Conservation (phyloP, 2,888 invertebrate genomes). For the Tricholauxania praeusta region DNA sequence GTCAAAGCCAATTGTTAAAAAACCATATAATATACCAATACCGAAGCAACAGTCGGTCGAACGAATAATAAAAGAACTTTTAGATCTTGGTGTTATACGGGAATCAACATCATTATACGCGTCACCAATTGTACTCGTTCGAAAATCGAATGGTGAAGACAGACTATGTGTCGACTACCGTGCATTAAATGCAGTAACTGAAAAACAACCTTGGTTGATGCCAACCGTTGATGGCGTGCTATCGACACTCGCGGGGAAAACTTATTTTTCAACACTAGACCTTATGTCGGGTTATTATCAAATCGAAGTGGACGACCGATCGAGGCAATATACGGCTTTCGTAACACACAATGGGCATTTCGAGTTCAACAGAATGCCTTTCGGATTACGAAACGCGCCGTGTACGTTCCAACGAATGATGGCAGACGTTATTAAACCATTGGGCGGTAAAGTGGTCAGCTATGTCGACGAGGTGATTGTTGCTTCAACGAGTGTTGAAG, state of each 20-base stretch:
- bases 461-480: slow-evolving; percentile 26
- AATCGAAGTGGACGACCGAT: slow-evolving; percentile 39
- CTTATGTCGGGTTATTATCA: slow-evolving; percentile 35
- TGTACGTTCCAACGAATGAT: slow-evolving; percentile 43
- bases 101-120: slow-evolving; percentile 25
- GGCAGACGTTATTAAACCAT: neutral
- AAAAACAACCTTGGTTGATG: slow-evolving; percentile 38
- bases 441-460: neutral
- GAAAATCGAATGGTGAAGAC: slow-evolving; percentile 60
- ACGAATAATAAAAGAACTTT: slow-evolving; percentile 19
- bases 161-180: slow-evolving; percentile 38
- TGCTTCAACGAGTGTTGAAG: slow-evolving; percentile 27
- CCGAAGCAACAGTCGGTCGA: slow-evolving; percentile 34
- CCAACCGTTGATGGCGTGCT: slow-evolving; percentile 47
- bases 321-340: slow-evolving; percentile 33
- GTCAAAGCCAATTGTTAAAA: slow-evolving; percentile 29
- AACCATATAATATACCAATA: slow-evolving; percentile 39
- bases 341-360: neutral
- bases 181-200: slow-evolving; percentile 41
- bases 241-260: slow-evolving; percentile 58
- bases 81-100: slow-evolving; percentile 38
- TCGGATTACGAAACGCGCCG: neutral
- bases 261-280: slow-evolving; percentile 43
- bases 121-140: slow-evolving; percentile 24
- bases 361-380: slow-evolving; percentile 9